A percentile compares a stretch with the other conserved stretches of the same genome.
Conservation (phyloP, 2,888 invertebrate species). For the Scaptomyza cyrtandrae region DNA sequence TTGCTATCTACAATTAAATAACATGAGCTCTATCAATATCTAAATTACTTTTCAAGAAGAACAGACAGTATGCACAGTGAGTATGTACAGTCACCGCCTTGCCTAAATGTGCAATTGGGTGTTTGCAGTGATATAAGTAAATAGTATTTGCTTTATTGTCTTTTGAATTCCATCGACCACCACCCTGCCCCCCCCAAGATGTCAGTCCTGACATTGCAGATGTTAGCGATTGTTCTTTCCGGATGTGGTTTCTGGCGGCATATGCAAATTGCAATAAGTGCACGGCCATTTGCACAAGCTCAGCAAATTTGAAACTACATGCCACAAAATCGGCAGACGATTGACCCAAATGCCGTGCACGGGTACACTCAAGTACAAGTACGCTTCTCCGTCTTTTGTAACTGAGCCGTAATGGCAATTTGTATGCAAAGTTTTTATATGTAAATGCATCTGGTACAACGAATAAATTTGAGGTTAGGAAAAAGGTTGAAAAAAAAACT, state of each 20-base stretch:
- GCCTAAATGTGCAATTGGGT: neutral
- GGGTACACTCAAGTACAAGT: conserved; percentile 10
- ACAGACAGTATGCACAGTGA: neutral
- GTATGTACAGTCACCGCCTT: conserved; percentile 41
- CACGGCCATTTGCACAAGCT: conserved; percentile 59
- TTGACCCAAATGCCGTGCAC: conserved; percentile 67
- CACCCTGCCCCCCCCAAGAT: neutral
- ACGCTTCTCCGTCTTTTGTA: neutral
- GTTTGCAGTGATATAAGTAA: neutral
- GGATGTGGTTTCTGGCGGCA: conserved; percentile 48
- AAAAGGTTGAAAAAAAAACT: conserved; percentile 34
- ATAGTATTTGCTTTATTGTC: neutral
- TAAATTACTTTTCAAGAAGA: conserved; percentile 22
- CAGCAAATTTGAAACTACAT: conserved; percentile 31
- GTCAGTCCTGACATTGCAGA: conserved; percentile 18
- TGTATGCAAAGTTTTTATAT: conserved; percentile 72
- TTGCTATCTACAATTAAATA: conserved; percentile 32
- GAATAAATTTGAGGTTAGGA: conserved; percentile 64
- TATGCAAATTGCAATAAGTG: conserved; percentile 65
- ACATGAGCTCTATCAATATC: conserved; percentile 25
- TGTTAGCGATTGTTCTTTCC: conserved; percentile 18
- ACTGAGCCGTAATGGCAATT: conserved; percentile 62
- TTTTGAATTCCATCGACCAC: neutral
- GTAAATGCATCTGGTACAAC: conserved; percentile 63
- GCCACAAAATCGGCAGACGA: conserved; percentile 60